Evolutionary conservation across 2,113 vertebrate species (phyloP).

Genomic region (Chloropsis cyanopogon): DNA sequence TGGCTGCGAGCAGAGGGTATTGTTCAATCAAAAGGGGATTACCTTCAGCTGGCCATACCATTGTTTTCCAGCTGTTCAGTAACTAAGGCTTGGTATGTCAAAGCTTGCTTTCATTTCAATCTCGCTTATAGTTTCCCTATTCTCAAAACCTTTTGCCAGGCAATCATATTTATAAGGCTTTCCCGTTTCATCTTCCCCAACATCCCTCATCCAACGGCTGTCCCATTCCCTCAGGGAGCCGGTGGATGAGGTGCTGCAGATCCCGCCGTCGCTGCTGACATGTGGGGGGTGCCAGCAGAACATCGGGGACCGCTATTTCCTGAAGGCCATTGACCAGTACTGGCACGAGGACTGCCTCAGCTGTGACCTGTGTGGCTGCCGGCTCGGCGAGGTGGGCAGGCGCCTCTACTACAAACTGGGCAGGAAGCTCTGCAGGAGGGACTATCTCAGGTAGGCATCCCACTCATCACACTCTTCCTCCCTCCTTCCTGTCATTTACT

Average conservation of each 20-base stretch:
- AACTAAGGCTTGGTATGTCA: too few relatives aligned
- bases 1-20: too few relatives aligned
- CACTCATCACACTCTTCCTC: rapidly evolving
- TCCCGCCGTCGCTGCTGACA: constrained; percentile 92
- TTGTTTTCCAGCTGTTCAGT: too few relatives aligned
- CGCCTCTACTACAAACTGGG: constrained; percentile 97
- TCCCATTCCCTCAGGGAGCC: constrained; percentile 81
- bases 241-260: constrained; percentile 96
- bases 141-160: too few relatives aligned
- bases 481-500: background rate
- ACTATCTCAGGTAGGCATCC: constrained; percentile 89
- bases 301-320: constrained; percentile 97
- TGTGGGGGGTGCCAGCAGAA: constrained; percentile 98
- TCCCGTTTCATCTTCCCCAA: too few relatives aligned
- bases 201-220: rapidly evolving
- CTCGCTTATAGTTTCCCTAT: too few relatives aligned
- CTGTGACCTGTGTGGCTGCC: constrained; percentile 95
- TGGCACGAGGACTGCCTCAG: constrained; percentile 99
- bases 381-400: constrained; percentile 93
- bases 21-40: too few relatives aligned
- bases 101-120: too few relatives aligned
- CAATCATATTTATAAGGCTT: too few relatives aligned
- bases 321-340: constrained; percentile 98
- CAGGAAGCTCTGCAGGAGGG: constrained; percentile 92
- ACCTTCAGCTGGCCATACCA: too few relatives aligned